Conservation (phyloP, 1,140 invertebrate genomes). For the Drosophila seguyi region DNA sequence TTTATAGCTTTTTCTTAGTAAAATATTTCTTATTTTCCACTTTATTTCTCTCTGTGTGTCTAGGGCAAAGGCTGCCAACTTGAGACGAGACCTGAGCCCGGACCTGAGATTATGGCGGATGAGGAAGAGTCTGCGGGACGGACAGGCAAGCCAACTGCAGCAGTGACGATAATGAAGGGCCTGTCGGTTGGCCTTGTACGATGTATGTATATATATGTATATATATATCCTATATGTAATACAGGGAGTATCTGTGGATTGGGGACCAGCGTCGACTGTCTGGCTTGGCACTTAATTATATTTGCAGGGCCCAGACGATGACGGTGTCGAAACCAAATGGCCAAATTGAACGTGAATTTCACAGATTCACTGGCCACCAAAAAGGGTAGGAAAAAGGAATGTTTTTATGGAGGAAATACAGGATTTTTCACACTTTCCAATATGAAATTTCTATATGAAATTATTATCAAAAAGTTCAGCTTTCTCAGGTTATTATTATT, state of each 20-base stretch:
- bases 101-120: not conserved
- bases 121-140: not conserved
- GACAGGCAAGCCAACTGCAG: slow-evolving; percentile 11
- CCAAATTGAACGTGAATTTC: slow-evolving; percentile 75
- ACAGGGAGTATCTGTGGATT: slow-evolving; percentile 9
- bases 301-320: slow-evolving; percentile 55
- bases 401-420: not conserved
- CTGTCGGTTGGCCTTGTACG: slow-evolving; percentile 27
- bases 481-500: not conserved
- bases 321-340: slow-evolving; percentile 45
- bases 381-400: not conserved
- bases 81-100: slow-evolving; percentile 22
- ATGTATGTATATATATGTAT: not conserved
- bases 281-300: slow-evolving; percentile 74
- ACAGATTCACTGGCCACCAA: slow-evolving; percentile 53
- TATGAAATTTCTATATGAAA: no score
- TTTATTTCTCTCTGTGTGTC: not conserved
- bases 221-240: not conserved
- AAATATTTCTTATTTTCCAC: not conserved
- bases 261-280: slow-evolving; percentile 19
- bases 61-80: slow-evolving; percentile 26
- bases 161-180: slow-evolving; percentile 46
- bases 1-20: not conserved
- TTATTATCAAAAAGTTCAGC: not conserved
- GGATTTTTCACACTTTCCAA: not conserved